phyloP scores from a whole-genome alignment of 2,888 invertebrate species.

The Carcina quercana region DNA sequence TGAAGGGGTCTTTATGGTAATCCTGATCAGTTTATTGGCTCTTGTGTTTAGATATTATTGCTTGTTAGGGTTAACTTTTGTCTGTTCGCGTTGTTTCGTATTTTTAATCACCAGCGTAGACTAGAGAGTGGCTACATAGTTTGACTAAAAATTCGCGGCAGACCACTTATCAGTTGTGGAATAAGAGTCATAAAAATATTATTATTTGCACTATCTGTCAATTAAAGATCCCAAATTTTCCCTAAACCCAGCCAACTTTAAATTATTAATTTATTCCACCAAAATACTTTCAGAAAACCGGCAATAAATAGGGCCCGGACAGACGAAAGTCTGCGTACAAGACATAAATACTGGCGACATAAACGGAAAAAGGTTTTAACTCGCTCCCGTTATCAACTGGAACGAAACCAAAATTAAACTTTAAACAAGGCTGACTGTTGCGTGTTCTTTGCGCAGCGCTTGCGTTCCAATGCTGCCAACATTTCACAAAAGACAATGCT shows the following conservation, averaged over 20 bases:
- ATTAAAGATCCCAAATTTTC: too few species aligned
- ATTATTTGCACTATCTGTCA: too few species aligned
- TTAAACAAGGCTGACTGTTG: neutral
- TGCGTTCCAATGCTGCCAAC: constrained; percentile 8
- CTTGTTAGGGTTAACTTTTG: too few species aligned
- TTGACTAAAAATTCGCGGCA: too few species aligned
- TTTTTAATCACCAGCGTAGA: too few species aligned
- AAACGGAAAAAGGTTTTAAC: constrained; percentile 19
- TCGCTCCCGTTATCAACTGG: neutral
- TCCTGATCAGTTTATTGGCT: neutral
- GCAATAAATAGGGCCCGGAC: constrained; percentile 60
- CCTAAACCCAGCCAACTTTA: too few species aligned
- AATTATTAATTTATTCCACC: constrained; percentile 55
- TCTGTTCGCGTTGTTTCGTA: too few species aligned
- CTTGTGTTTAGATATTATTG: too few species aligned
- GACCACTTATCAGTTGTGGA: too few species aligned
- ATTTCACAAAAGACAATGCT: constrained; percentile 45
- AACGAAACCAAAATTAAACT: neutral
- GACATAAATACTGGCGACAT: constrained; percentile 44
- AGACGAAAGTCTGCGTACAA: constrained; percentile 50
- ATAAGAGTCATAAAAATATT: too few species aligned
- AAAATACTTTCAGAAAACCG: constrained; percentile 44
- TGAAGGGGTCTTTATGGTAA: constrained; percentile 24
- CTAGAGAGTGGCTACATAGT: too few species aligned
- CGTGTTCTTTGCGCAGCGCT: neutral